Conservation (phyloP, 2,113 vertebrate species). For the Microcebus ravelobensis region DNA sequence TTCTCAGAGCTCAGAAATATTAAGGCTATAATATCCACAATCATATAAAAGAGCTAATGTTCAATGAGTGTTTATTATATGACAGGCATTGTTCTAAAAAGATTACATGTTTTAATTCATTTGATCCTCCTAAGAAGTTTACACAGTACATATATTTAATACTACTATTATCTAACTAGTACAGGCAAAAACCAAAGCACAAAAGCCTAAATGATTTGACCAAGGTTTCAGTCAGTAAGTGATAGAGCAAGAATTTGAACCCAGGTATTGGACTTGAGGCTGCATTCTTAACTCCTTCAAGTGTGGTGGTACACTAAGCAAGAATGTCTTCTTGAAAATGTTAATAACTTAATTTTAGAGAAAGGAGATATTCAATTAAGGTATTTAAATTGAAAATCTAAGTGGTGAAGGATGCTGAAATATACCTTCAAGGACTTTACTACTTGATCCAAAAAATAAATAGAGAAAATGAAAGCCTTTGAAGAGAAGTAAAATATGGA, state of each 20-base stretch:
- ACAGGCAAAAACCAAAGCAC: not conserved
- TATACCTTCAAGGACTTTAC: not conserved
- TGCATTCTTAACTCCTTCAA: not conserved
- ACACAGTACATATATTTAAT: no score
- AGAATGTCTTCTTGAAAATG: not conserved
- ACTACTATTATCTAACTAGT: not conserved
- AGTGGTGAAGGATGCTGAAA: not conserved
- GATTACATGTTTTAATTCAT: no score
- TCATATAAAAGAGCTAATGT: accelerated
- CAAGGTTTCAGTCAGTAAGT: not conserved
- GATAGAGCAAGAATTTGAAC: not conserved
- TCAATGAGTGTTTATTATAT: accelerated
- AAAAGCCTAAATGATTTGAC: not conserved
- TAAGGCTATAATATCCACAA: accelerated
- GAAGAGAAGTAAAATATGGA: not conserved
- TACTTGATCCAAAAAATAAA: not conserved
- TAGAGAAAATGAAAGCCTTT: not conserved
- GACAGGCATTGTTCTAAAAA: not conserved
- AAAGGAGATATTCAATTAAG: not conserved
- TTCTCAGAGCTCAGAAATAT: not conserved
- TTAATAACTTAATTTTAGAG: not conserved
- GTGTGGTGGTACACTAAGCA: not conserved
- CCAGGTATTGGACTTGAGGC: not conserved
- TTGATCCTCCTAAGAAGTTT: not conserved
- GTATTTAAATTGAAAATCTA: not conserved